Percentiles rank a stretch among this genome's conserved stretches.
Conservation (phyloP, 2,797 vertebrate species). For the Cheirogaleus major region DNA sequence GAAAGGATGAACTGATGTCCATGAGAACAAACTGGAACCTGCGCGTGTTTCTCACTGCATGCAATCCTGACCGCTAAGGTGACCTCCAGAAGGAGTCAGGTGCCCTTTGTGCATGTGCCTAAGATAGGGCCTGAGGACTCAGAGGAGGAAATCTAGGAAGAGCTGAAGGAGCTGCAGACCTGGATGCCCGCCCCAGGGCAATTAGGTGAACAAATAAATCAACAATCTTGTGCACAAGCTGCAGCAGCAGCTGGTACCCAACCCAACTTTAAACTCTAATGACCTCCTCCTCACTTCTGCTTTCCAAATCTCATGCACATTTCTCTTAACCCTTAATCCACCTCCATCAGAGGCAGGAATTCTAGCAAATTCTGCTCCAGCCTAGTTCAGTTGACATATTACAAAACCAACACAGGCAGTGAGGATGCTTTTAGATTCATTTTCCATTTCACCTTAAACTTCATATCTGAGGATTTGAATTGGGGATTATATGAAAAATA, state of each 20-base stretch:
- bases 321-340: not conserved
- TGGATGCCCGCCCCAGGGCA: too few relatives aligned
- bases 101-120: too few relatives aligned
- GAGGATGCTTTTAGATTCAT: not conserved
- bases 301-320: not conserved
- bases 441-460: not conserved
- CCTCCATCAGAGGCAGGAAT: not conserved
- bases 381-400: not conserved
- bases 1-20: not conserved
- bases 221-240: too few relatives aligned
- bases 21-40: not conserved
- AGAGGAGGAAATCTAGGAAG: not conserved
- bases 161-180: not conserved
- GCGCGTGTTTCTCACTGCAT: not conserved
- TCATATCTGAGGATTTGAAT: not conserved
- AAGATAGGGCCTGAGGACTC: not conserved
- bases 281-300: not conserved
- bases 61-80: not conserved
- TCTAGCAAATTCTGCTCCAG: not conserved
- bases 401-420: not conserved
- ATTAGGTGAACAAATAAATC: not conserved
- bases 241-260: not conserved
- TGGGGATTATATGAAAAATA: not conserved
- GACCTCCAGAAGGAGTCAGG: not conserved
- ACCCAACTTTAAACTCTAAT: fast-evolving